Conservation (phyloP, 2,113 vertebrate species). For the Tinamus guttatus region DNA sequence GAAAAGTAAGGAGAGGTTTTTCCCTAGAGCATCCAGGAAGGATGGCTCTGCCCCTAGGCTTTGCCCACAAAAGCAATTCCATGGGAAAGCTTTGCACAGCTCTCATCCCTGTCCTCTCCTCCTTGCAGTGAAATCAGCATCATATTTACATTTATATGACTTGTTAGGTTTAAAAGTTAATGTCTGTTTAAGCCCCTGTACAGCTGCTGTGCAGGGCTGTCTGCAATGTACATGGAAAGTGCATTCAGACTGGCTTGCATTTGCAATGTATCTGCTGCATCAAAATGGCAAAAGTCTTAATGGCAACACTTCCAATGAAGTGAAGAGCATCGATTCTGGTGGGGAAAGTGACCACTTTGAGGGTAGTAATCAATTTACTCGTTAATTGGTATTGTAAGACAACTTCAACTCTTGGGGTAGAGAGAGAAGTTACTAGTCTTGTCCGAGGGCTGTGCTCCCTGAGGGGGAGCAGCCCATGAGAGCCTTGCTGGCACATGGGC, state of each 20-base stretch:
- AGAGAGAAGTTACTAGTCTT: background rate
- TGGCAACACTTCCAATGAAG: background rate
- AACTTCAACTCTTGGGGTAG: background rate
- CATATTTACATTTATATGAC: background rate
- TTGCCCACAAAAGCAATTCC: background rate
- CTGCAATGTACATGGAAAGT: background rate
- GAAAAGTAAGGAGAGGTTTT: background rate
- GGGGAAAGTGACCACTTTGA: background rate
- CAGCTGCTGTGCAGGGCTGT: background rate
- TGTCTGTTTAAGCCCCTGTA: background rate
- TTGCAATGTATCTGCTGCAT: background rate
- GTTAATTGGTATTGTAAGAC: background rate
- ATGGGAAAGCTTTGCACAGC: background rate
- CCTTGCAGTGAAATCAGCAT: background rate
- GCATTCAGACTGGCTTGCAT: background rate
- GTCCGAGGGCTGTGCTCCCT: background rate
- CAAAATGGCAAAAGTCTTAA: background rate
- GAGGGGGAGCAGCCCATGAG: too few species aligned
- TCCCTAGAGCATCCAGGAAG: background rate
- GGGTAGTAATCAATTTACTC: too few species aligned
- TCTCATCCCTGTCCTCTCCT: background rate
- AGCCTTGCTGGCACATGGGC: background rate
- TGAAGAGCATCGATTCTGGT: background rate
- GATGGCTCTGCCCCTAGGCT: background rate
- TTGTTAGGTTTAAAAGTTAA: background rate